phyloP scores from a whole-genome alignment of 2,888 invertebrate species.

The Amblyteles armatorius region DNA sequence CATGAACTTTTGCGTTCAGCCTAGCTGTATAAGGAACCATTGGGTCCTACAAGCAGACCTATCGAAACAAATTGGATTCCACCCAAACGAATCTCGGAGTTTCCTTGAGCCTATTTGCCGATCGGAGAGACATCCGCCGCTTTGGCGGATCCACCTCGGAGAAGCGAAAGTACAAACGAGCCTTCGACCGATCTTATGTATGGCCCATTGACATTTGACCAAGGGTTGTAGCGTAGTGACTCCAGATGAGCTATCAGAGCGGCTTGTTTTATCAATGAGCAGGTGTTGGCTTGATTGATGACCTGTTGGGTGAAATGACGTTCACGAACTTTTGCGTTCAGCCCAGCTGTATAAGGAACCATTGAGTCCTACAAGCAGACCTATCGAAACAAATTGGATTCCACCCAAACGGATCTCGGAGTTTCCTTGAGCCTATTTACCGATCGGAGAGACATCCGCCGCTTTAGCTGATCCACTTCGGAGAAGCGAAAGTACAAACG shows the following conservation, averaged over 20 bases:
- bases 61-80: too few relatives aligned
- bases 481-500: background rate
- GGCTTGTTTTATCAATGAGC: too few relatives aligned
- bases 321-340: too few relatives aligned
- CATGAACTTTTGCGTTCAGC: too few relatives aligned
- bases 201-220: too few relatives aligned
- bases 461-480: background rate
- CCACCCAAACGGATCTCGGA: background rate
- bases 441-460: background rate
- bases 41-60: too few relatives aligned
- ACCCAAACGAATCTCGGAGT: too few relatives aligned
- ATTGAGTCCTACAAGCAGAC: background rate
- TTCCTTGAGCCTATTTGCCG: background rate
- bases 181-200: slow-evolving; percentile 26
- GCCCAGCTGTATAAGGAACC: background rate
- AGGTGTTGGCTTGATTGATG: too few relatives aligned
- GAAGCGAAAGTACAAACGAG: background rate
- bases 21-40: too few relatives aligned
- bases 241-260: too few relatives aligned
- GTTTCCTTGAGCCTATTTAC: background rate
- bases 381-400: background rate
- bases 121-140: background rate
- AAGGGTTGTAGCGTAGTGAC: too few relatives aligned
- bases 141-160: background rate
- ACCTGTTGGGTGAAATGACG: too few relatives aligned